phyloP scores from a whole-genome alignment of 2,113 vertebrate genomes.

The Formicarius rufipectus region DNA sequence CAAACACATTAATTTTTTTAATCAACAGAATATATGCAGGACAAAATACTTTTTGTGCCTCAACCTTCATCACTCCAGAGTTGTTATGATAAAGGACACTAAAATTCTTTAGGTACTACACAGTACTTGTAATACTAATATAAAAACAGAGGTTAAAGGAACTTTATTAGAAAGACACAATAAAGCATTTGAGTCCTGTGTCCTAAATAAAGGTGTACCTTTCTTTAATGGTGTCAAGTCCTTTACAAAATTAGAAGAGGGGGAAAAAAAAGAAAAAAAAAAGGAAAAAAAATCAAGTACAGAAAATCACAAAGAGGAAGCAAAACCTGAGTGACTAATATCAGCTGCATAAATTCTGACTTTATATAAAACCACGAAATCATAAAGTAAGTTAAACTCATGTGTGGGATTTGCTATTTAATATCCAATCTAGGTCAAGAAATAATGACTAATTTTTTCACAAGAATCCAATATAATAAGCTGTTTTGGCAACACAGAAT shows the following conservation, averaged over 20 bases:
- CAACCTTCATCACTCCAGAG: neutral
- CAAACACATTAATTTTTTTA: neutral
- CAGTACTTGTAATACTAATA: neutral
- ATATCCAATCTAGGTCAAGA: neutral
- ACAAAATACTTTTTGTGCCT: neutral
- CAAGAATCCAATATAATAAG: neutral
- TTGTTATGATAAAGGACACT: neutral
- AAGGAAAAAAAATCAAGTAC: accelerated
- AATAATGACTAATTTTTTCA: neutral
- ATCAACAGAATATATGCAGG: neutral
- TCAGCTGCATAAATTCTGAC: neutral
- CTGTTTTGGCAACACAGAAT: neutral
- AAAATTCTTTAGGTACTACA: neutral
- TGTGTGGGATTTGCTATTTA: accelerated
- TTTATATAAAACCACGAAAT: neutral
- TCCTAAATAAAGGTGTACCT: neutral
- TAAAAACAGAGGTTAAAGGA: neutral
- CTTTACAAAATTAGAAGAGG: neutral
- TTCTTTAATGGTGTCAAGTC: neutral
- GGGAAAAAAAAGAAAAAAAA: neutral
- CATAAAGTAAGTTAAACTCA: neutral
- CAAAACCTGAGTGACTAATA: neutral
- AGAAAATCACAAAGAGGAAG: neutral
- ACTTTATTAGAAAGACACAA: neutral
- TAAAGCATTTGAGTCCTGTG: neutral